Base-by-base conservation (phyloP, 1,140 invertebrate species). In the Trachymyrmex cornetzi region DNA sequence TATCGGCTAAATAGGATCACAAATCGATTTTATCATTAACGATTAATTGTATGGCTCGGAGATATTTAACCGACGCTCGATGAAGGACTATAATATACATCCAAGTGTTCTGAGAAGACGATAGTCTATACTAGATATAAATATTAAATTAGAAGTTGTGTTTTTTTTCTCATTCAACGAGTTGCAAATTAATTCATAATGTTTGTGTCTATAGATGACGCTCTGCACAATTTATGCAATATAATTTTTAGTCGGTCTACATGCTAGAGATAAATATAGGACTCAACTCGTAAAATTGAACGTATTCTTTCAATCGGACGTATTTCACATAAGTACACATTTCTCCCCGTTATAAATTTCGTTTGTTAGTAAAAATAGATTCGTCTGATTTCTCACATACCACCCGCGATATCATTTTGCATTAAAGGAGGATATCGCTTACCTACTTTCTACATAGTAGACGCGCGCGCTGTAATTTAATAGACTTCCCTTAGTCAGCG, bases 401-500 rank as follows among this genome's bases (percentile, higher is more conserved):
- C n/a, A 4, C 11, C 24, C 38, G 34, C 77, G 74, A 88, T 90
- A 85, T 88, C 82, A 81, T 27, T 90, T 53, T 69, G 80, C 38
- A 53, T 84, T 87, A 74, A 86, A 85, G 57, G 81, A 90, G 81
- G 88, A 88, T 90, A 90, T 88, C 69, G 80, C 87, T 90, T 88
- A 87, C 79, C 81, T 89, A 90, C 90, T 88, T 87, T 86, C 89
- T 85, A 85, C 82, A 72, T 91, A 79, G 79, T 77, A 85, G 5
- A 69, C 89, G 86, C 63, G 69, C 84, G 71, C 61, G 64, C 57
- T 90, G 89, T 90, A 88, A 90, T 90, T 91, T 91, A 90, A 91
- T 91, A 91, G 89, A 90, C 66, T 85, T 66, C 80, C 77, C 89
- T 91, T 87, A 88, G 90, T 30, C 89, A 66, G 77, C 63, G 81